Evolutionary conservation across 2,113 vertebrate species (phyloP), one percentile per base, ranked within the genome.

Genomic region (Corynorhinus townsendii): DNA sequence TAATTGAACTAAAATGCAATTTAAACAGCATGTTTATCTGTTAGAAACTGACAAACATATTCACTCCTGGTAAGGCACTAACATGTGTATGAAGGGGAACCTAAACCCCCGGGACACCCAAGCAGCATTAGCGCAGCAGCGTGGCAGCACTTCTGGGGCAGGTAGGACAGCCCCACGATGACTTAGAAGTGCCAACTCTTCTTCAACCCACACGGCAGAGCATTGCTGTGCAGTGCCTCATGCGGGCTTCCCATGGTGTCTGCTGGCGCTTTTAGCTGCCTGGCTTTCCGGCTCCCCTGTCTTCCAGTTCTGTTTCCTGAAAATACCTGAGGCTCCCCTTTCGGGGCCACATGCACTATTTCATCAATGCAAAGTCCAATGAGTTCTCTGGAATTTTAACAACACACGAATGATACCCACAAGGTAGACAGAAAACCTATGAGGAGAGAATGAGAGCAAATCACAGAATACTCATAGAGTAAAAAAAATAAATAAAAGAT

Each of bases 351-450:
- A 22, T 62, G 45, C 47, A 72, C 40, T 86, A 24, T 73, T 59
- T 88, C 88, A 52, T 35, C 38, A 49, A 84, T 33, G 19, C 83
- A 93, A 92, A 93, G 92, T 95, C 68, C 47, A 82, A 0, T 45
- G 26, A 0, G 43, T 72, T 83, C 81, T 54, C 52, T 69, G 92
- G 81, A 92, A 88, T 94, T 95, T 93, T 94, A 91, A 85, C 47
- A 62, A 88, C 35, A 54, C 11, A 66, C 47, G 59, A 92, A 92
- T 26, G 40, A 92, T 49, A 80, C 3, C 19, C 38, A 89, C 2
- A 0, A 86, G 89, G 83, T 38, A 69, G 54, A 52, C 19, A 35
- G 66, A 77, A 49, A 95, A 30, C 35, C 28, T 22, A 1, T 28
- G 17, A 84, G 24, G 81, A 22, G 10, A 5, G 38, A n/a, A 59